These are phyloP conservation scores for Thaleichthys pacificus DNA, from an alignment of 2,797 vertebrate genomes.

Conservation along the genomic window DNA sequence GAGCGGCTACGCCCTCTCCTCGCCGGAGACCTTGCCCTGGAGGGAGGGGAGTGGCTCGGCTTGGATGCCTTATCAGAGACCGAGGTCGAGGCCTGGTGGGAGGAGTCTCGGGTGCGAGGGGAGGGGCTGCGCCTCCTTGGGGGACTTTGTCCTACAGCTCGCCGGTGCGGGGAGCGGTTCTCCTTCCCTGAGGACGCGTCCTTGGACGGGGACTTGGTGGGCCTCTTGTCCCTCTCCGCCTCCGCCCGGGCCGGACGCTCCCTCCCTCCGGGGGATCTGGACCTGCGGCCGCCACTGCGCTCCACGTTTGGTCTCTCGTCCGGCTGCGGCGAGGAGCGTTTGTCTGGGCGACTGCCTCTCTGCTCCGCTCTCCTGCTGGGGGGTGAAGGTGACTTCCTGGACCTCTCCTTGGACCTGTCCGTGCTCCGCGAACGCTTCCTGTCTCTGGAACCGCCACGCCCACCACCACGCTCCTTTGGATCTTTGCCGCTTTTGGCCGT, in stretches of 20 bases:
- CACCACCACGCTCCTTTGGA: constrained; percentile 69
- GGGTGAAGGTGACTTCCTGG: constrained; percentile 85
- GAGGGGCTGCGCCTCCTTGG: constrained; percentile 83
- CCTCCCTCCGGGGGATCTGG: constrained; percentile 77
- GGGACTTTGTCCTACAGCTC: constrained; percentile 77
- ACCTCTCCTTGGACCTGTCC: constrained; percentile 83
- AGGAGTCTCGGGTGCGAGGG: constrained; percentile 82
- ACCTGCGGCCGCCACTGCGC: constrained; percentile 71
- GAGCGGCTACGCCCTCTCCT: constrained; percentile 88
- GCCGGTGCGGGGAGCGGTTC: constrained; percentile 89
- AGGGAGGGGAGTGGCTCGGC: constrained; percentile 86
- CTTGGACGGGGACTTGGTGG: constrained; percentile 93
- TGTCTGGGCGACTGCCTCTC: constrained; percentile 70
- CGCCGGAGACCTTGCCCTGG: constrained; percentile 81
- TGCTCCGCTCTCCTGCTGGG: constrained; percentile 80
- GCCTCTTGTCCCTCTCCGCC: constrained; percentile 85
- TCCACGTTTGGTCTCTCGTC: constrained; percentile 85
- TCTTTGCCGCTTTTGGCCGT: constrained; percentile 79
- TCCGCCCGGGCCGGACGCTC: constrained; percentile 81
- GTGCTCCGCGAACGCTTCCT: constrained; percentile 84
- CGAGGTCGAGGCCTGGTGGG: constrained; percentile 71
- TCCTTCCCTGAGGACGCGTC: constrained; percentile 96
- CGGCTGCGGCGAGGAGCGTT: constrained; percentile 73
- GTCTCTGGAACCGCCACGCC: constrained; percentile 89
- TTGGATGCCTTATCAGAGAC: constrained; percentile 82